Evolutionary conservation across 2,113 vertebrate species (phyloP).

Genomic region (Alligator sinensis): DNA sequence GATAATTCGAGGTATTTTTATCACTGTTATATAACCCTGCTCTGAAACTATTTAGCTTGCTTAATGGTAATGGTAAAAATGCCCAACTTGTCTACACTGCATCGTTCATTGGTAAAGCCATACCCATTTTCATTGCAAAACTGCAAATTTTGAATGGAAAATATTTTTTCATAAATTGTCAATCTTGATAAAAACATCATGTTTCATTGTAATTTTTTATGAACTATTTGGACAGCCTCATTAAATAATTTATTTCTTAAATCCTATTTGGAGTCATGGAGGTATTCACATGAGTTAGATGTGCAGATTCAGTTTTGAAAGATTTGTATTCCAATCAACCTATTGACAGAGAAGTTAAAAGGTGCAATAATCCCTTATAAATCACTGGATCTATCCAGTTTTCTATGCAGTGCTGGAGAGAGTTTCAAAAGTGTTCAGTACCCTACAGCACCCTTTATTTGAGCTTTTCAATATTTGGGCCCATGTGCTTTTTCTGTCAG

Average conservation of each 20-base stretch:
- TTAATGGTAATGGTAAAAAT: no score
- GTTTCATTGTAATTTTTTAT: no score
- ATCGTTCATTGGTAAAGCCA: no score
- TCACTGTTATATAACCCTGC: no score
- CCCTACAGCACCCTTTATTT: background rate
- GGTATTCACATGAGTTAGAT: background rate
- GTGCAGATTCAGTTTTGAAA: background rate
- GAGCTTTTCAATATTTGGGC: background rate
- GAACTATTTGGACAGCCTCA: no score
- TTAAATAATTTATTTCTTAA: background rate
- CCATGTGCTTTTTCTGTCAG: background rate
- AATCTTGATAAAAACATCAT: no score
- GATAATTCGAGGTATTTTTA: no score
- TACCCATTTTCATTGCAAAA: background rate
- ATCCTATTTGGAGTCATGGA: background rate
- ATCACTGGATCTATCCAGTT: background rate
- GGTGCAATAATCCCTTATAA: background rate
- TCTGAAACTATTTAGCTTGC: no score
- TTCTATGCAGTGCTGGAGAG: background rate
- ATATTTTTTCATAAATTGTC: no score
- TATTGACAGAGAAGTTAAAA: background rate
- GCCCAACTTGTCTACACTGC: no score
- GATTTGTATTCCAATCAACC: background rate
- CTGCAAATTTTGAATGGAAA: background rate
- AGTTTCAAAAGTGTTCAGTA: background rate